These are phyloP conservation scores for Phaedon cochleariae DNA, from an alignment of 2,888 invertebrate species.

Conservation along the genomic window DNA sequence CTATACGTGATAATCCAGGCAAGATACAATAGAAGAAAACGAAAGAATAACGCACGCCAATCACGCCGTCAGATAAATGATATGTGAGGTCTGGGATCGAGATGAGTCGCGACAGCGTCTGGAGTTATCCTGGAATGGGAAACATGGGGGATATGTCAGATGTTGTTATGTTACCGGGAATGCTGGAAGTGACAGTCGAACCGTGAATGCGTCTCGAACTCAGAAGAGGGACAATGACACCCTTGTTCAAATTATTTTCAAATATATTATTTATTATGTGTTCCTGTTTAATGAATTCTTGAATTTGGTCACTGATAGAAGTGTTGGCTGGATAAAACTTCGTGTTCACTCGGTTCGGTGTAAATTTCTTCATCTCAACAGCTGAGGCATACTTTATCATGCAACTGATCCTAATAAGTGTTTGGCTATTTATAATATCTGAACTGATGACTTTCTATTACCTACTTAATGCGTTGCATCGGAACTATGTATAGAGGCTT, in stretches of 20 bases:
- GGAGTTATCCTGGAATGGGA: conserved; percentile 58
- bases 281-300: too few species aligned
- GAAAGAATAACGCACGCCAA: conserved; percentile 51
- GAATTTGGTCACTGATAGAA: too few species aligned
- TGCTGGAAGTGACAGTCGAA: conserved; percentile 57
- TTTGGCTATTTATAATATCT: too few species aligned
- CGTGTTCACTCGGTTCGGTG: too few species aligned
- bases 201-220: conserved; percentile 50
- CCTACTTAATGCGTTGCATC: too few species aligned
- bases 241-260: conserved; percentile 40
- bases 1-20: conserved; percentile 8
- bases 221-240: conserved; percentile 48
- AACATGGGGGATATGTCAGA: conserved; percentile 60
- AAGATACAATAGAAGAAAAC: conserved; percentile 25
- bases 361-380: too few species aligned
- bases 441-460: too few species aligned
- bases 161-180: conserved; percentile 57
- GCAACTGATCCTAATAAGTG: too few species aligned
- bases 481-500: too few species aligned
- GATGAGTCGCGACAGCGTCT: conserved; percentile 62
- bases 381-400: too few species aligned
- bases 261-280: too few species aligned
- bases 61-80: conserved; percentile 56
- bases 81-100: conserved; percentile 55
- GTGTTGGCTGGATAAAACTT: too few species aligned